phyloP scores from a whole-genome alignment of 2,797 vertebrate species.

The Cryptoblepharus egeriae region DNA sequence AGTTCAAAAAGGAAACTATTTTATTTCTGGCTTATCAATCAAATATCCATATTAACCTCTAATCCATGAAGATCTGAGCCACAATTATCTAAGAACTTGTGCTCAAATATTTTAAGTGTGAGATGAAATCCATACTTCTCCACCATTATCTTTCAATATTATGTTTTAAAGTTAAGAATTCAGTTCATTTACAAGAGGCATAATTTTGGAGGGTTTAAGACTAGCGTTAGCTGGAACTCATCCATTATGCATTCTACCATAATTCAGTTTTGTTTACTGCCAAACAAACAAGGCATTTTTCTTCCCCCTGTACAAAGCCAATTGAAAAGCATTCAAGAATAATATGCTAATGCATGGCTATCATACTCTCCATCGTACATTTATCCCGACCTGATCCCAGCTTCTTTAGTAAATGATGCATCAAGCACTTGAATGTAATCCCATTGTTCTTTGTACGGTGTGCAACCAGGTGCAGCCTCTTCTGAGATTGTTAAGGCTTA shows the following conservation, averaged over 20 bases:
- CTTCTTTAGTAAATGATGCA: slow-evolving; percentile 17
- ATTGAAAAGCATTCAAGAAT: slow-evolving; percentile 43
- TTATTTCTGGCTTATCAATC: neutral
- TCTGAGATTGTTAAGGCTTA: slow-evolving; percentile 27
- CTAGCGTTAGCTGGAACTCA: neutral
- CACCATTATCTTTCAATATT: neutral
- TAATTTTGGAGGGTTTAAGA: slow-evolving; percentile 27
- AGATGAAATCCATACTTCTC: neutral
- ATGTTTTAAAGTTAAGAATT: neutral
- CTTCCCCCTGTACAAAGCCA: slow-evolving; percentile 36
- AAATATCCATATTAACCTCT: too few species aligned
- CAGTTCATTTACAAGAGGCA: slow-evolving; percentile 7
- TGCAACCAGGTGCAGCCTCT: slow-evolving; percentile 29
- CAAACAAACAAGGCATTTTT: slow-evolving; percentile 5
- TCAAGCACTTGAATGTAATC: neutral
- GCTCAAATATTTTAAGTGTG: neutral
- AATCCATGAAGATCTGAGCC: neutral
- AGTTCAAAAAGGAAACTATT: neutral
- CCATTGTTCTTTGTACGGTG: slow-evolving; percentile 33
- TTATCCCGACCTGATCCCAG: slow-evolving; percentile 34
- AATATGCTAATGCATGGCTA: slow-evolving; percentile 1
- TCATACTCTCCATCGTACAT: neutral
- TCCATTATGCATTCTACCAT: neutral
- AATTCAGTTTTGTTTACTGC: slow-evolving; percentile 25
- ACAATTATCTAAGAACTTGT: neutral